Evolutionary conservation across 2,797 vertebrate genomes (phyloP), one percentile per base, ranked within the genome.

Genomic region (Chelonia mydas): DNA sequence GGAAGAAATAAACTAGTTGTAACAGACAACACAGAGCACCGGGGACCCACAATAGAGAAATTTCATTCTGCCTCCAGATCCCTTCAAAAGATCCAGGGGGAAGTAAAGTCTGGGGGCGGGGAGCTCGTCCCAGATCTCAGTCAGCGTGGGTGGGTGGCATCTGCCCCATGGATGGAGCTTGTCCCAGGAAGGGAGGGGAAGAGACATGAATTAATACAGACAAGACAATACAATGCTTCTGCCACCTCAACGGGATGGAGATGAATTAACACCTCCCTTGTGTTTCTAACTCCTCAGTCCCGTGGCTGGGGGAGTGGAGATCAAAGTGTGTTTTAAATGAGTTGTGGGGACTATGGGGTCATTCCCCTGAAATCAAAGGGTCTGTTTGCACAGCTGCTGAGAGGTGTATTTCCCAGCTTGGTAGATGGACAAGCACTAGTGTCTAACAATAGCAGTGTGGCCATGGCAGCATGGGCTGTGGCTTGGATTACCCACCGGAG

Each of bases 361-460:
- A 12, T 31, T 31, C 57, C 1, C 3, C 28, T 19, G 31, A 65
- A 65, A 65, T n/a, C 7, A 2, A 4, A 17, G 33, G 33, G 7
- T n/a, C 7, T 33, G 61, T n/a, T 7, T 4, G 33, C 61, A 65
- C 7, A 15, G 59, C 31, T 15, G 59, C 31, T 61, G 54, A 13
- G 59, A 7, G 59, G 59, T 61, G 59, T 27, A 13, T 33, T 61
- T 31, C 13, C 59, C 12, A 11, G 55, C 55, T 28, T 33, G 31
- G 59, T 31, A 16, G 59, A 61, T 3, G 13, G 13, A 61, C 31
- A 11, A 55, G 51, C 51, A 55, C 10, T 0, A 27, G 25, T 2
- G 1, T 55, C 10, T 5, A 5, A 27, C 0, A 55, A 61, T 6
- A 31, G 59, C 59, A 61, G 6, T 61, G 3, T 61, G 13, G 6